Conservation (phyloP, 2,797 vertebrate species). For the Gymnocypris eckloni region DNA sequence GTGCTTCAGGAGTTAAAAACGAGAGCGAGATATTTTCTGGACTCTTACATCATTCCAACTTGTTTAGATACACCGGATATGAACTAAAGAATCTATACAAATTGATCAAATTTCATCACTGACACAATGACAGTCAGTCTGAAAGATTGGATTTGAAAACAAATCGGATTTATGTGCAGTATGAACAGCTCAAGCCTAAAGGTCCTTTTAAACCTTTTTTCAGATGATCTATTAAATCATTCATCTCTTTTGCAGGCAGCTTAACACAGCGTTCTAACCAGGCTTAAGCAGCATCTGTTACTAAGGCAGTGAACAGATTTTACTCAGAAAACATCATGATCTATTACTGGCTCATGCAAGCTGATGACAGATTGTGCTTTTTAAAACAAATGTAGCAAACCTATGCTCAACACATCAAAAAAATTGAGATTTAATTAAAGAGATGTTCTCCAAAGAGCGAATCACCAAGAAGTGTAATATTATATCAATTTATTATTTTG, state of each 20-base stretch:
- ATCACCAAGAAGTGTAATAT: neutral
- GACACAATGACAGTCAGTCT: conserved; percentile 3
- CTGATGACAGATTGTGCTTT: conserved; percentile 34
- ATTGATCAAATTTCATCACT: neutral
- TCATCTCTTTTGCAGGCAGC: conserved; percentile 12
- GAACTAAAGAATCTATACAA: neutral
- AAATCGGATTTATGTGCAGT: neutral
- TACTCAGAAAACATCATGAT: conserved; percentile 14
- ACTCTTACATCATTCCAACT: neutral
- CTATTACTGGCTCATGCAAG: neutral
- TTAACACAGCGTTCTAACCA: conserved; percentile 17
- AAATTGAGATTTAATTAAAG: conserved; percentile 12
- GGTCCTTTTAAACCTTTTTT: conserved; percentile 27
- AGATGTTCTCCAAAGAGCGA: neutral
- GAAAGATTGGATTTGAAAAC: conserved; percentile 16
- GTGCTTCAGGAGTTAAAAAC: neutral
- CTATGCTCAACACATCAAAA: neutral
- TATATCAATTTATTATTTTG: conserved; percentile 14
- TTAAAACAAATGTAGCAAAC: conserved; percentile 33
- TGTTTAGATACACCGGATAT: neutral
- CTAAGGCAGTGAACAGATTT: conserved; percentile 35
- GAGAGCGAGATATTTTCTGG: neutral
- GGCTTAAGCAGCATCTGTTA: conserved; percentile 39
- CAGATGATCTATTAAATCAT: neutral
- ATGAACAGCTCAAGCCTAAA: neutral